These are phyloP conservation scores for Esox lucius DNA, from an alignment of 2,797 vertebrate species.

Conservation along the genomic window DNA sequence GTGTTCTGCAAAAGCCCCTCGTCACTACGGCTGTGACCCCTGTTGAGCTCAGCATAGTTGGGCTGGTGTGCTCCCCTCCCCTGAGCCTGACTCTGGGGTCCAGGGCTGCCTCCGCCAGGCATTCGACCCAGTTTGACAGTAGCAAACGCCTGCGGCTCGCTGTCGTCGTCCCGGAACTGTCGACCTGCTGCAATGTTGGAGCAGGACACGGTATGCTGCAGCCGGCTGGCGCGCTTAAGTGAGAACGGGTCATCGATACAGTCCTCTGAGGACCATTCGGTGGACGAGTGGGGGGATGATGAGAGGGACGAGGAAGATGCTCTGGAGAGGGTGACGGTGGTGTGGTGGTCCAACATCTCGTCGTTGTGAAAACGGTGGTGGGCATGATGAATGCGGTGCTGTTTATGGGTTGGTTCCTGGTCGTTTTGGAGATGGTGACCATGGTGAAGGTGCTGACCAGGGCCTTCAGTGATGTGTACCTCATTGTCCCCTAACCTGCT, in stretches of 20 bases:
- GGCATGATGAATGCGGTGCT: constrained; percentile 16
- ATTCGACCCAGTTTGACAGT: constrained; percentile 48
- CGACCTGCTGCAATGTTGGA: constrained; percentile 70
- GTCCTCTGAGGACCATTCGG: constrained; percentile 74
- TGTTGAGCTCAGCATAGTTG: constrained; percentile 51
- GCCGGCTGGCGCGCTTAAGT: constrained; percentile 50
- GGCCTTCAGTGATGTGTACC: constrained; percentile 47
- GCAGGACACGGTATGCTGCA: constrained; percentile 77
- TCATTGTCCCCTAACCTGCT: constrained; percentile 47
- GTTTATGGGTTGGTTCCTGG: constrained; percentile 2
- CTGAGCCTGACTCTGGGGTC: constrained; percentile 15
- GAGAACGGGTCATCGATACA: constrained; percentile 63
- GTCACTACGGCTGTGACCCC: constrained; percentile 73
- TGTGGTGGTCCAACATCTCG: constrained; percentile 48
- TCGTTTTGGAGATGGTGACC: constrained; percentile 23
- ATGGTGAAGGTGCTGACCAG: constrained; percentile 43
- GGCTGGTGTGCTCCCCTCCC: constrained; percentile 23
- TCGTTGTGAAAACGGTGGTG: constrained; percentile 39
- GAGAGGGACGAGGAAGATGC: constrained; percentile 69
- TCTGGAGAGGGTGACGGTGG: constrained; percentile 55
- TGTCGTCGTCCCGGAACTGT: constrained; percentile 54
- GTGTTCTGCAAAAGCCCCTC: constrained; percentile 60
- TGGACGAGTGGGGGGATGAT: constrained; percentile 65
- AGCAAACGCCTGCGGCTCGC: constrained; percentile 54
- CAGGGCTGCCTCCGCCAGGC: constrained; percentile 17